Conservation (phyloP, 2,797 vertebrate genomes). For the Ptychobarbus kaznakovi region DNA sequence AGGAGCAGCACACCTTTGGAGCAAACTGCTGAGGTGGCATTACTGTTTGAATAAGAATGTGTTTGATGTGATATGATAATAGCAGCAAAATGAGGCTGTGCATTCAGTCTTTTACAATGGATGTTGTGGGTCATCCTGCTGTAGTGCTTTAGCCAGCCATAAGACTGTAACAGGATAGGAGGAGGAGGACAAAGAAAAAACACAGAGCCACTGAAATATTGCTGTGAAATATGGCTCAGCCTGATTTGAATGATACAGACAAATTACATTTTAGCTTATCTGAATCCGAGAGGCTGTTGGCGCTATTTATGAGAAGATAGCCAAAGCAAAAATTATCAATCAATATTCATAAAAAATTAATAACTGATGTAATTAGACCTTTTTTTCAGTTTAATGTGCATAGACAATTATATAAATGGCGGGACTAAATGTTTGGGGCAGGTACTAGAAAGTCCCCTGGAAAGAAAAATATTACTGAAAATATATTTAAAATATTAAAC, state of each 20-base stretch:
- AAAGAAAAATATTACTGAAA: background rate
- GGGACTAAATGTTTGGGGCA: background rate
- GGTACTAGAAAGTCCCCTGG: background rate
- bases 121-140: constrained; percentile 3
- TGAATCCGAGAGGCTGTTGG: background rate
- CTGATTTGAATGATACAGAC: background rate
- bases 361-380: background rate
- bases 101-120: constrained; percentile 5
- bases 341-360: constrained; percentile 25
- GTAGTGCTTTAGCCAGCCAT: constrained; percentile 15
- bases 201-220: constrained; percentile 2
- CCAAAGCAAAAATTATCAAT: background rate
- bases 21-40: constrained; percentile 69
- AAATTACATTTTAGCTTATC: constrained; percentile 17
- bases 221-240: constrained; percentile 23
- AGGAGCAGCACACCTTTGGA: constrained; percentile 58
- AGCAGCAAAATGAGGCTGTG: constrained; percentile 33
- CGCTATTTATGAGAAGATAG: constrained; percentile 2
- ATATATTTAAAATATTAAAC: background rate
- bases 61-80: constrained; percentile 63
- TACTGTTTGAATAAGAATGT: constrained; percentile 70
- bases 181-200: background rate
- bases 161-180: background rate
- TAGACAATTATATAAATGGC: background rate
- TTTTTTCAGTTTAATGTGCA: background rate